Evolutionary conservation across 1,140 invertebrate species (phyloP), one percentile per base, ranked within the genome.

Genomic region (Venturia canescens): DNA sequence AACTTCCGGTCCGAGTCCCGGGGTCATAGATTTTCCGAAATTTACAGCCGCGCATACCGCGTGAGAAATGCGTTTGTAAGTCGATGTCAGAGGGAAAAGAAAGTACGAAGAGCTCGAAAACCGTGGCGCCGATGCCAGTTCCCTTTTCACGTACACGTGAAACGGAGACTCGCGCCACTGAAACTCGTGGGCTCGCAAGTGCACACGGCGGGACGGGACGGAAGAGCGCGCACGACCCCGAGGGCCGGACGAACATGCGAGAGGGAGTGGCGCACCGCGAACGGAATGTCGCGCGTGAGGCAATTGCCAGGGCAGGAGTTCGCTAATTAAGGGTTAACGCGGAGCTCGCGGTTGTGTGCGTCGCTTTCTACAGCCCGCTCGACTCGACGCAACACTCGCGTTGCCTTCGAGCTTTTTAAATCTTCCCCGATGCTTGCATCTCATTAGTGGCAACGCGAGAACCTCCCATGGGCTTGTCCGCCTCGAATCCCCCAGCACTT

Each of bases 271-370:
- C 78, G 77, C 81, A 82, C 74, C 77, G 69, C 76, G 53, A 69
- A 60, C 31, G 84, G 83, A 84, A 86, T 84, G 84, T 57, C 78
- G 71, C 78, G 71, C 78, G 70, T 74, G 82, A 80, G 82, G 83
- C 74, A 86, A 86, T 86, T 83, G 83, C 69, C 66, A 81, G 81
- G 86, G 85, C 85, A 86, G 85, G 83, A 82, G 75, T 86, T 87
- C 84, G 86, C 86, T 87, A 89, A 89, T 88, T 88, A 87, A 88
- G 85, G 86, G 84, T 86, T 86, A 85, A 31, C 57, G 15, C 78
- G 31, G 34, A 67, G 4, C 50, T 4, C n/a, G 21, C 29, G 34
- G 23, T 66, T 27, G 9, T 1, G 15, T 66, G 16, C 23, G 29
- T 5, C 3, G 50, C 44, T 67, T 60, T 50, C n/a, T 44, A 34